Evolutionary conservation across 2,797 vertebrate species (phyloP).

Genomic region (Arrhamphus sclerolepis): DNA sequence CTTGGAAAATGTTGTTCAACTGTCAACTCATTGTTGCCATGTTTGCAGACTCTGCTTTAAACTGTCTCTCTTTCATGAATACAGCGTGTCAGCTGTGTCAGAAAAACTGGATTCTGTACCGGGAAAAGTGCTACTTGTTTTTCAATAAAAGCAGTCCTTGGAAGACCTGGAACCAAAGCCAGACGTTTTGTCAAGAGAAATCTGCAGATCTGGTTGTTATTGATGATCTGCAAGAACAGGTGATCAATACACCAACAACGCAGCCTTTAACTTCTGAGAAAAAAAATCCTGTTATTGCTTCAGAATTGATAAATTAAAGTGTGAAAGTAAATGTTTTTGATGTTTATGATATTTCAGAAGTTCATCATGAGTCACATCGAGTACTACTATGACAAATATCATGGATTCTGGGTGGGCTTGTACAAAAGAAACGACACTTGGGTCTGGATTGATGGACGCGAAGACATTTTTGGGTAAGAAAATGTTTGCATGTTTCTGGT

Average conservation of each 20-base stretch:
- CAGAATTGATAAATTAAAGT: neutral
- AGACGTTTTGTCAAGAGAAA: rapidly evolving
- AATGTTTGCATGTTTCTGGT: too few species aligned
- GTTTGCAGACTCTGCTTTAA: neutral
- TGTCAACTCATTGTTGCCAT: too few species aligned
- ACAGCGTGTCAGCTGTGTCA: constrained; percentile 50
- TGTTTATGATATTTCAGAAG: constrained; percentile 41
- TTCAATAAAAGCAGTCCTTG: rapidly evolving
- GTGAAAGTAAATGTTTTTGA: neutral
- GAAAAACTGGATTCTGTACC: constrained; percentile 48
- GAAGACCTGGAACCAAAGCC: neutral
- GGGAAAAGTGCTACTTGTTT: constrained; percentile 67
- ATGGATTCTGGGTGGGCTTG: constrained; percentile 69
- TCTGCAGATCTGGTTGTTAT: constrained; percentile 52
- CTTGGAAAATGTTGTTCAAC: too few species aligned
- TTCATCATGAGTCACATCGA: constrained; percentile 41
- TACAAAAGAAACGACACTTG: rapidly evolving
- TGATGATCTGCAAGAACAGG: constrained; percentile 58
- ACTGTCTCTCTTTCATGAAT: neutral
- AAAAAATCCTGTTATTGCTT: too few species aligned
- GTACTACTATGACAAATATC: rapidly evolving
- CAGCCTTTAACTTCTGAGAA: neutral
- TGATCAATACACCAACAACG: constrained; percentile 3
- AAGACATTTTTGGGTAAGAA: constrained; percentile 35
- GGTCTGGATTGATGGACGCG: constrained; percentile 48